Conservation (phyloP, 2,888 invertebrate species). For the Desoria tigrina region DNA sequence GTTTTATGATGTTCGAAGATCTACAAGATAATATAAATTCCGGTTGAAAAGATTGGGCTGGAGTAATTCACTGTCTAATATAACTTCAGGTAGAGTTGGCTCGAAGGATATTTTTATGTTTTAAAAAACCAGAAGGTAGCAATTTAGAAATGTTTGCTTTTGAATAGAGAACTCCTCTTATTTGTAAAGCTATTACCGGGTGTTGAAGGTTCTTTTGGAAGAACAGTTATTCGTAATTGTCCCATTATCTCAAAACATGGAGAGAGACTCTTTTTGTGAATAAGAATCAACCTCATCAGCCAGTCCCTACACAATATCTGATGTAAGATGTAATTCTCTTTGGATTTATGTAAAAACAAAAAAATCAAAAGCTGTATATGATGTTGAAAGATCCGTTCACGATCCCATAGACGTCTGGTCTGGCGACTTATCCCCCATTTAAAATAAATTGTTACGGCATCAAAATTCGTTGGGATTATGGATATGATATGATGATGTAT, state of each 20-base stretch:
- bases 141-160: slow-evolving; percentile 22
- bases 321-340: too few species aligned
- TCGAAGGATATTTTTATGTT: not conserved
- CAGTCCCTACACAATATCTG: too few species aligned
- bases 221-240: slow-evolving; percentile 29
- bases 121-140: slow-evolving; percentile 21
- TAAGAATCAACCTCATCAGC: not conserved
- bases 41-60: too few species aligned
- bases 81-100: too few species aligned
- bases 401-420: not conserved
- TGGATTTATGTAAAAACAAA: not conserved
- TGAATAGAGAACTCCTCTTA: slow-evolving; percentile 6
- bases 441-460: slow-evolving; percentile 8
- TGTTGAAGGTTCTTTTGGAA: slow-evolving; percentile 16
- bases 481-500: not conserved
- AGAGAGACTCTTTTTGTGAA: not conserved
- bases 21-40: too few species aligned
- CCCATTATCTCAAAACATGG: slow-evolving; percentile 2
- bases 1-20: too few species aligned
- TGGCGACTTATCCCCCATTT: slow-evolving; percentile 1
- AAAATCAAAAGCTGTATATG: not conserved
- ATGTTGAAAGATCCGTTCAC: not conserved
- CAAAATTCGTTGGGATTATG: slow-evolving; percentile 8
- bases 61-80: too few species aligned
- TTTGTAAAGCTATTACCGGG: slow-evolving; percentile 13